phyloP scores from a whole-genome alignment of 2,113 vertebrate species.

The Phasianus colchicus region DNA sequence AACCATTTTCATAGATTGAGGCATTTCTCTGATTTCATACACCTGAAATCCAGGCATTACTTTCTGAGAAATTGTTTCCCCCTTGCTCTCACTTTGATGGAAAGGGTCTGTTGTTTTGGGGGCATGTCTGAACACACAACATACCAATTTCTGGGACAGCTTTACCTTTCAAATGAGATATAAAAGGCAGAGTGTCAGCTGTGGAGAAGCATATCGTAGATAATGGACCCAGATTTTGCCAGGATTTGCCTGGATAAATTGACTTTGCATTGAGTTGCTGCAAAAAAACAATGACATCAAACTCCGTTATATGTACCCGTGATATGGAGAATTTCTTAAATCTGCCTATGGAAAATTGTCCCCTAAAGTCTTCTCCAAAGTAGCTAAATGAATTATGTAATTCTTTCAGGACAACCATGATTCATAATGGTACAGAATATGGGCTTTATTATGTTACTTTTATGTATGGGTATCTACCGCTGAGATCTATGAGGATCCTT shows the following conservation, averaged over 20 bases:
- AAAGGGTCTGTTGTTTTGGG: slow-evolving; percentile 51
- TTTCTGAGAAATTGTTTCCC: slow-evolving; percentile 55
- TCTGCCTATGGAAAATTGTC: not conserved
- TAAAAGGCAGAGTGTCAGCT: slow-evolving; percentile 42
- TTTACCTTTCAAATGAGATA: slow-evolving; percentile 42
- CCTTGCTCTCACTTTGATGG: slow-evolving; percentile 33
- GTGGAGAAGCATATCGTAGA: slow-evolving; percentile 17
- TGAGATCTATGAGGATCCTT: slow-evolving; percentile 2
- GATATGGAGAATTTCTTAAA: not conserved
- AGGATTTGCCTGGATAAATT: slow-evolving; percentile 19
- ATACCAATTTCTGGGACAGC: slow-evolving; percentile 50
- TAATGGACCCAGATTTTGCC: slow-evolving; percentile 46
- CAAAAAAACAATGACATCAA: not conserved
- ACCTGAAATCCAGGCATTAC: slow-evolving; percentile 66
- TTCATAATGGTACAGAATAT: not conserved
- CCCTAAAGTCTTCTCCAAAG: not conserved
- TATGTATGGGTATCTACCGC: not conserved
- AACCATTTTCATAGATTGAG: not conserved
- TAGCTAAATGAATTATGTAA: not conserved
- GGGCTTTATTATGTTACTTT: slow-evolving; percentile 26
- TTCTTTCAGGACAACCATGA: not conserved
- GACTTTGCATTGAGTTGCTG: not conserved
- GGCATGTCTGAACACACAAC: slow-evolving; percentile 34
- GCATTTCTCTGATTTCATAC: slow-evolving; percentile 46
- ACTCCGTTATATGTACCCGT: not conserved